A percentile compares a stretch with the other conserved stretches of the same genome.
phyloP scores from a whole-genome alignment of 2,888 invertebrate genomes.

The Anaspis maculata region DNA sequence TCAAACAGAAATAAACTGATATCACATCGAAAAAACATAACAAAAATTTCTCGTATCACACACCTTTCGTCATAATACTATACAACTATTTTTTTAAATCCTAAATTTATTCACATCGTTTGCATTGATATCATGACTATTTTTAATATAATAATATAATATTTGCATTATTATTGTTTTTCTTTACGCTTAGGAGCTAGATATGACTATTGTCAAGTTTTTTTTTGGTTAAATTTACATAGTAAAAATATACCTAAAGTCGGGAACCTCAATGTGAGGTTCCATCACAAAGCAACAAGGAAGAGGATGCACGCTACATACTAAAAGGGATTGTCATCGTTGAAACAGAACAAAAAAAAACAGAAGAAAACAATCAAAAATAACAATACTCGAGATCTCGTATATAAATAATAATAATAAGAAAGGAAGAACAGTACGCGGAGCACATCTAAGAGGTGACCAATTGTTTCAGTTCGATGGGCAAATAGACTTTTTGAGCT shows the following conservation, averaged over 20 bases:
- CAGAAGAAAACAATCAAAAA: too few relatives aligned
- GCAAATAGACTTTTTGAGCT: slow-evolving; percentile 62
- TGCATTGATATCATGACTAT: slow-evolving; percentile 28
- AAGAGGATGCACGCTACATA: background rate
- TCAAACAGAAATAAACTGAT: too few relatives aligned
- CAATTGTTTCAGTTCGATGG: slow-evolving; percentile 47
- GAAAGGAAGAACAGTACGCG: too few relatives aligned
- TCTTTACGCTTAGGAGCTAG: too few relatives aligned
- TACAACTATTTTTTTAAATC: too few relatives aligned
- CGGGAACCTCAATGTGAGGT: slow-evolving; percentile 35
- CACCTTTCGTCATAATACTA: slow-evolving; percentile 15
- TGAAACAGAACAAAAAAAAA: too few relatives aligned
- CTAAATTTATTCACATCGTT: too few relatives aligned
- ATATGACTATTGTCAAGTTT: slow-evolving; percentile 15
- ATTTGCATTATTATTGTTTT: slow-evolving; percentile 7
- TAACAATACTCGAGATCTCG: slow-evolving; percentile 12
- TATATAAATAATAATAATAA: too few relatives aligned
- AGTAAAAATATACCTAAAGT: slow-evolving; percentile 23
- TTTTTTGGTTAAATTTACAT: slow-evolving; percentile 25
- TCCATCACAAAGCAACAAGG: slow-evolving; percentile 4
- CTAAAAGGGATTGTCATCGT: too few relatives aligned
- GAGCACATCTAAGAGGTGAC: slow-evolving; percentile 7
- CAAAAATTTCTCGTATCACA: slow-evolving; percentile 13
- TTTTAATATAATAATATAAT: slow-evolving; percentile 12
- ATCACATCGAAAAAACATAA: too few relatives aligned